Conservation (phyloP, 2,888 invertebrate genomes). For the Dexiosoma caninum region DNA sequence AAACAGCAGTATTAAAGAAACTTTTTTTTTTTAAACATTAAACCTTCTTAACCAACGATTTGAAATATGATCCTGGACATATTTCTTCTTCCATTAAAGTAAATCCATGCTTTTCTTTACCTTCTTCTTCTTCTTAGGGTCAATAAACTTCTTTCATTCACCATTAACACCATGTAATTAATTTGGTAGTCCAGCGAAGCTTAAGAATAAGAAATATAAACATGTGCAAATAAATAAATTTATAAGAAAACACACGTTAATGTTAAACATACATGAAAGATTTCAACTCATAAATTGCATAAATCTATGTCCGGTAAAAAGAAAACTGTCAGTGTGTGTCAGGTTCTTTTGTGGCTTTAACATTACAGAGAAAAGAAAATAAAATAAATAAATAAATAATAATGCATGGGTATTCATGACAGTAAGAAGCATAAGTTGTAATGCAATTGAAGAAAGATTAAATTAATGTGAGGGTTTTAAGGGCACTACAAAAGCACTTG, state of each 20-base stretch:
- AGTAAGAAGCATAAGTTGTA: too few relatives aligned
- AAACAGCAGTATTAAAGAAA: too few relatives aligned
- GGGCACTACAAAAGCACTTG: too few relatives aligned
- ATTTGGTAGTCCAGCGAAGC: conserved; percentile 12
- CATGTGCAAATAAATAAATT: conserved; percentile 1
- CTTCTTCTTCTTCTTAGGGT: background rate
- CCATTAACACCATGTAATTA: background rate
- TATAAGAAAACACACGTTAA: conserved; percentile 11
- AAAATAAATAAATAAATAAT: too few relatives aligned
- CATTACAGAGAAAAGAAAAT: too few relatives aligned
- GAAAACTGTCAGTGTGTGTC: conserved; percentile 39
- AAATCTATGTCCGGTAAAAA: conserved; percentile 51
- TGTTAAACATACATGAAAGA: conserved; percentile 11
- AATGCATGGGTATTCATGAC: too few relatives aligned
- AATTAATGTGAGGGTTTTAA: too few relatives aligned
- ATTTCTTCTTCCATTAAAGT: background rate
- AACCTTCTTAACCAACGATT: background rate
- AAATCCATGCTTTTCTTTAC: background rate
- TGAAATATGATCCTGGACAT: background rate
- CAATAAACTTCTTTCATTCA: background rate
- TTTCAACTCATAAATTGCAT: conserved; percentile 18
- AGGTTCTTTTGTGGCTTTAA: background rate
- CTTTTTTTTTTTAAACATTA: too few relatives aligned
- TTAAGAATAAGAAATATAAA: background rate
- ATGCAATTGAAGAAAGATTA: too few relatives aligned